Evolutionary conservation across 1,140 invertebrate species (phyloP), one percentile per base, ranked within the genome.

Genomic region (Pseudomyrmex pallidus): DNA sequence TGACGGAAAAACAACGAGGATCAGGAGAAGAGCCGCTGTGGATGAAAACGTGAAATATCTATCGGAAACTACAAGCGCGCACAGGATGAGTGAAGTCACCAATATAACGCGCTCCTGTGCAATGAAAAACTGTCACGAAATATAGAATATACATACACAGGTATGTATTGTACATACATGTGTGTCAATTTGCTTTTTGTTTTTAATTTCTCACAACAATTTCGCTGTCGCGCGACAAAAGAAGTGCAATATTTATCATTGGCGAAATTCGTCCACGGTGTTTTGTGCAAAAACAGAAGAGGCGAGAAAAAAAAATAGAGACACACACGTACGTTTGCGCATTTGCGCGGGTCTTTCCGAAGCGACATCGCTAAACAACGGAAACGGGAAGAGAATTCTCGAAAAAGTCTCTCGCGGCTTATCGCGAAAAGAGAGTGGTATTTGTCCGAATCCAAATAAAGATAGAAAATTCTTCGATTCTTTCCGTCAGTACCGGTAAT

Each of bases 61-160:
- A 59, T 61, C 35, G 76, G 61, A 44, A 15, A 66, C 22, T 20
- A 20, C 35, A 35, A 35, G 35, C 35, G 10, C 13, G 63, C 13
- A 64, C 52, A 46, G 74, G 35, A 68, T 46, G 63, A 78, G 74
- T 78, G 15, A 52, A 66, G 48, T 76, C 48, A 54, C 46, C 74
- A 66, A 66, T 77, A 54, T 35, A 54, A 66, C 61, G 61, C 74
- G 62, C 74, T 66, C 12, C 20, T 67, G 17, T 52, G 52, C 64
- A 52, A 78, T 78, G 64, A 78, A 78, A 78, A 78, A 78, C 44
- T 78, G 54, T 78, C 63, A 44, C 76, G 15, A 35, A 56, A 63
- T 20, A 17, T n/a, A 54, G 15, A 44, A 48, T 48, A 13, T 15
- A n/a, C 35, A 48, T 46, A 48, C 1, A 74, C 8, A 50, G 9